A percentile compares a stretch with the other conserved stretches of the same genome.
Conservation (phyloP, 2,797 vertebrate genomes). For the Nannoperca australis region DNA sequence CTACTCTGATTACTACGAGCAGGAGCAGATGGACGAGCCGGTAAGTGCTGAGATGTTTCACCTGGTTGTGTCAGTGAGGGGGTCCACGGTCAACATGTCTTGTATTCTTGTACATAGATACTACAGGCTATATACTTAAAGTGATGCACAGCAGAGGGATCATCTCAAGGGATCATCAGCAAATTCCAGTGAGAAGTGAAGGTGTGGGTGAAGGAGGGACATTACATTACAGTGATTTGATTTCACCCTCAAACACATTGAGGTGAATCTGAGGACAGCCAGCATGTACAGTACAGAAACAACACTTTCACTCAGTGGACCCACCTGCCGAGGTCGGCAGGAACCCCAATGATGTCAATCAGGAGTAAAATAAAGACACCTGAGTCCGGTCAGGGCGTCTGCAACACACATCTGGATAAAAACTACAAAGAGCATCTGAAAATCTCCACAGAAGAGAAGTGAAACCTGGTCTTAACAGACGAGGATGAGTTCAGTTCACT, state of each 20-base stretch:
- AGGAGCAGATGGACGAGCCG: constrained; percentile 88
- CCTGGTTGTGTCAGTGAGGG: constrained; percentile 13
- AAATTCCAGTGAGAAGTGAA: not conserved
- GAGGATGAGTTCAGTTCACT: not conserved
- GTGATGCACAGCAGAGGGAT: too few species aligned
- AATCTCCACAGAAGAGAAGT: not conserved
- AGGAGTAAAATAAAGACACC: not conserved
- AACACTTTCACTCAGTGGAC: not conserved
- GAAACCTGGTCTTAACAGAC: not conserved
- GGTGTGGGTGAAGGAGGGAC: not conserved
- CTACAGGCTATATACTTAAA: too few species aligned
- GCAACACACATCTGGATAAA: not conserved
- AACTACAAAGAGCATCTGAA: not conserved
- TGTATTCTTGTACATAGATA: too few species aligned
- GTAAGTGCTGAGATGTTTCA: too few species aligned
- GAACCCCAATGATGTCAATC: not conserved
- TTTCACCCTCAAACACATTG: too few species aligned
- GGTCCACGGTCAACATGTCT: too few species aligned
- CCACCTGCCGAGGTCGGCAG: not conserved
- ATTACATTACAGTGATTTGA: too few species aligned
- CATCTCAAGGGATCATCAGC: too few species aligned
- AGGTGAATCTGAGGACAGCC: not conserved
- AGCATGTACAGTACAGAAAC: not conserved
- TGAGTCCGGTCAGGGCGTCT: not conserved
- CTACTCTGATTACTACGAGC: constrained; percentile 87